Conservation (phyloP, 2,113 vertebrate genomes). For the Phaetusa simplex region DNA sequence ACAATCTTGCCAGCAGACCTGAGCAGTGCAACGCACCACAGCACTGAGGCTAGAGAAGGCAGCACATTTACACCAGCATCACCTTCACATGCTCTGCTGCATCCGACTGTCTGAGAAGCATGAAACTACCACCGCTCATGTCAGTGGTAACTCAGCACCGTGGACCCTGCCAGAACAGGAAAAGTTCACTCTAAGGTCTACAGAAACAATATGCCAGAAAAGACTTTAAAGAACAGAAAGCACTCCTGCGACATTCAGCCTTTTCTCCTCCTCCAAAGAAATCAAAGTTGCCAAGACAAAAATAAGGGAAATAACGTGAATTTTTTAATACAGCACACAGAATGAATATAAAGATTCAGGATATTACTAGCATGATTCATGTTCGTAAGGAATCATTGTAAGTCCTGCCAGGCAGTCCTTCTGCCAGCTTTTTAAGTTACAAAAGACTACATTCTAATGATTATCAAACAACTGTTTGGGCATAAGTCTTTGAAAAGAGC, state of each 20-base stretch:
- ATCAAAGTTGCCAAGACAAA: not conserved
- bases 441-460: not conserved
- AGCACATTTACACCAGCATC: not conserved
- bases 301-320: not conserved
- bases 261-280: not conserved
- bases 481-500: not conserved
- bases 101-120: rapidly evolving
- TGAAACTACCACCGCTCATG: not conserved
- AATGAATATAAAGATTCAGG: not conserved
- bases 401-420: not conserved
- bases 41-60: not conserved
- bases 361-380: not conserved
- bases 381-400: not conserved
- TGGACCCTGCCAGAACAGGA: not conserved
- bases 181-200: not conserved
- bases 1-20: not conserved
- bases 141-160: not conserved
- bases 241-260: not conserved
- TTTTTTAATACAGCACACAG: not conserved
- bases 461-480: not conserved
- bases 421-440: not conserved
- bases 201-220: not conserved
- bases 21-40: rapidly evolving
- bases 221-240: not conserved
- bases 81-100: rapidly evolving